Evolutionary conservation across 2,888 invertebrate genomes (phyloP), one percentile per base, ranked within the genome.

Genomic region (Brassicogethes aeneus): DNA sequence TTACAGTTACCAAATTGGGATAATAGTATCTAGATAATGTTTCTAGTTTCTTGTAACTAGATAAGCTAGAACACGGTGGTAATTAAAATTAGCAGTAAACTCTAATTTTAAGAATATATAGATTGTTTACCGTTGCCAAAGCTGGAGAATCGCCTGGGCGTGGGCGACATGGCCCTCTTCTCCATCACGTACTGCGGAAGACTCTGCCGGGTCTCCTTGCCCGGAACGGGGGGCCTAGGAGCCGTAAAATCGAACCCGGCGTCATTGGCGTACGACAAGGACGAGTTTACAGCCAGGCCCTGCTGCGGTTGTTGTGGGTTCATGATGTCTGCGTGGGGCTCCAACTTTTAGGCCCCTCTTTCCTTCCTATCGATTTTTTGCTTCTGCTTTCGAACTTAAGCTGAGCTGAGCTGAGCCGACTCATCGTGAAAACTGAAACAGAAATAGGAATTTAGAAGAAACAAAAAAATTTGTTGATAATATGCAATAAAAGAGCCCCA

Each of bases 161-260:
- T 23, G 23, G 23, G 23, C 23, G 23, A 23, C 23, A 5, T 5
- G 8, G 39, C 41, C 30, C 41, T 42, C 48, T 43, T 45, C 12
- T 39, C 23, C 10, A 32, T 15, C 15, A 16, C 17, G 8, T 17
- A 17, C 15, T 17, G 39, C 15, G 35, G 23, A 29, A 15, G 35
- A 13, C 34, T 17, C 29, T 41, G 44, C 32, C 33, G 39, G 16
- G 44, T 73, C 66, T 82, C 80, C 74, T 80, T 77, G 74, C 86
- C 87, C 62, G 85, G 82, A 65, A 87, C 85, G 61, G 87, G 87
- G 70, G 88, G 88, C 75, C 87, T 76, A 66, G 86, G 86, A 69
- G 80, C 78, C 73, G 80, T 80, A 69, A 80, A 78, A 51, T 68
- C 65, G 47, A 66, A 68, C 42, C 43, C 42, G 44, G 47, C 53